Evolutionary conservation across 2,888 invertebrate genomes (phyloP), one percentile per base, ranked within the genome.

Genomic region (Abrostola tripartita): DNA sequence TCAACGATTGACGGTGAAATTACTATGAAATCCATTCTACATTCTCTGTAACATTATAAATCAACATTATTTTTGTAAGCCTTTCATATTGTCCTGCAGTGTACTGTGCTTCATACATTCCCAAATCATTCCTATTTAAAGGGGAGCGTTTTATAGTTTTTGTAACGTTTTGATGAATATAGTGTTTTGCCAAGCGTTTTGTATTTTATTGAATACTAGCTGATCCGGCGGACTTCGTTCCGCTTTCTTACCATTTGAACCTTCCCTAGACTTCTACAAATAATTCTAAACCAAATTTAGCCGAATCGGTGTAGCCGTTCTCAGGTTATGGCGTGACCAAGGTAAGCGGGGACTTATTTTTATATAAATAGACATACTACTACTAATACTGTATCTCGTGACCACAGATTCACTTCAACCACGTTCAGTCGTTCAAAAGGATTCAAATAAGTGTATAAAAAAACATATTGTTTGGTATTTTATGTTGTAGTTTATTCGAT

Each of bases 41-140:
- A 24, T 24, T 2, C 1, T 4, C 24, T 24, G 24, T 24, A 24
- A 24, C 24, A 24, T n/a, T n/a, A n/a, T n/a, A n/a, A n/a, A n/a
- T n/a, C n/a, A n/a, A n/a, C n/a, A n/a, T 7, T n/a, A 50, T 50
- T 50, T 35, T 11, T 35, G 5, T 12, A 36, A 5, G 14, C 36
- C 11, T 44, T 9, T 57, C 40, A 42, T 37, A 35, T 59, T 62
- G 47, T 52, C 55, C 55, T 60, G 12, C 47, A 52, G 44, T 71
- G 55, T 65, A 62, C n/a, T 9, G 44, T 68, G 80, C 74, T 77
- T 78, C 52, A 47, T 73, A 83, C 84, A 85, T 85, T 85, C 85
- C 85, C 60, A 67, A 64, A 65, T 69, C 75, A 81, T 80, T 82
- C 80, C 74, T 76, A 71, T 53, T 68, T 60, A 55, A 60, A 42